Conservation (phyloP, 2,113 vertebrate genomes). For the rabbit (Oryctolagus cuniculus) region DNA sequence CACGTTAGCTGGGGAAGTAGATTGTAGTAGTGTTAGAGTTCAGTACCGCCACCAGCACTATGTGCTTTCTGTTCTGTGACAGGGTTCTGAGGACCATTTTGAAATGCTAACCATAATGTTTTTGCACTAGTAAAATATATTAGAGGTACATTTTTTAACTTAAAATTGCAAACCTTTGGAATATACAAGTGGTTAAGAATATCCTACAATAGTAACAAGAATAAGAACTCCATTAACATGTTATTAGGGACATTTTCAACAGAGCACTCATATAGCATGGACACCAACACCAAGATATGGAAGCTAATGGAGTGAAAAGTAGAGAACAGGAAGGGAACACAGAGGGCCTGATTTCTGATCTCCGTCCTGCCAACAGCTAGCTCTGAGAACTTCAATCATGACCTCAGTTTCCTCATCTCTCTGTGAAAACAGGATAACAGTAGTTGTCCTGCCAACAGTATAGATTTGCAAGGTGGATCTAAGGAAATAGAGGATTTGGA, state of each 20-base stretch:
- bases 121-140: neutral
- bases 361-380: constrained; percentile 23
- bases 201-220: neutral
- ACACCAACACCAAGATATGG: neutral
- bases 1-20: neutral
- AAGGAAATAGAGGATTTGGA: constrained; percentile 65
- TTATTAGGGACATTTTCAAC: neutral
- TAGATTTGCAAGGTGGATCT: constrained; percentile 70
- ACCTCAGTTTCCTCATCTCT: constrained; percentile 65
- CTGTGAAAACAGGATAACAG: constrained; percentile 69
- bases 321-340: neutral
- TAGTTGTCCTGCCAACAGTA: constrained; percentile 23
- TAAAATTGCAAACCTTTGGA: neutral
- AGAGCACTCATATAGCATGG: neutral
- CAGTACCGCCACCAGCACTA: neutral
- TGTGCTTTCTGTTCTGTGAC: neutral
- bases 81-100: neutral
- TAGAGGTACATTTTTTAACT: neutral
- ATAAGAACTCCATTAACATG: neutral
- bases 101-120: neutral
- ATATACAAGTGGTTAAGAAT: neutral
- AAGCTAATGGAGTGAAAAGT: neutral
- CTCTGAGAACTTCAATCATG: constrained; percentile 37
- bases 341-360: constrained; percentile 10
- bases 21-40: neutral